Base-by-base conservation (phyloP, 1,140 invertebrate genomes). In the Bombus soroeensis region DNA sequence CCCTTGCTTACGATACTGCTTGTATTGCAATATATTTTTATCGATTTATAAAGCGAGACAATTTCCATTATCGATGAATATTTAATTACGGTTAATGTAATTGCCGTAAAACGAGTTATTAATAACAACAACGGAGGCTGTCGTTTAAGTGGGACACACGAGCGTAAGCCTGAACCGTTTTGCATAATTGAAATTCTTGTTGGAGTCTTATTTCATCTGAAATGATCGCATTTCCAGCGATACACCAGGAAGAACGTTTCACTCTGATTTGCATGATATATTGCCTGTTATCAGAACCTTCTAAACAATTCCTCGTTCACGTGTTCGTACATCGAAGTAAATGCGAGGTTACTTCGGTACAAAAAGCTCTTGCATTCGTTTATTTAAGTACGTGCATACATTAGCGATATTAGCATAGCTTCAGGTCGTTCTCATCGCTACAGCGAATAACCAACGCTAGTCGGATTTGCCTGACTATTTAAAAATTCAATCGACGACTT, bases 21-120 rank as follows among this genome's bases (percentile, higher is more conserved):
- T 43, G 22, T 22, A 3, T 6, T 1, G 70, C 37, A 57, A 59
- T 41, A 43, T 72, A 13, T 66, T 53, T 59, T 25, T 22, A 73
- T 22, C 37, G 59, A 8, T 62, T 37, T 4, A 53, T 15, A 32
- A 43, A 47, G 15, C 57, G 28, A 39, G 25, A 28, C 15, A n/a
- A 68, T 77, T 77, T 68, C 28, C 34, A 68, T 77, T 77, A 76
- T 77, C 25, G 43, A n/a, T 22, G 62, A 77, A 68, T 70, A 53
- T 76, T 66, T 76, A 47, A 82, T 66, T 82, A 34, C 72, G 25
- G 28, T 47, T 74, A n/a, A 75, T 22, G 32, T 13, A 68, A 53
- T 41, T 39, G 4, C 43, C 39, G n/a, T 4, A 9, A 6, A 41
- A 28, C 34, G 47, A 70, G 64, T 83, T 82, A 75, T 47, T 83